Base-by-base conservation (phyloP, 1,140 invertebrate genomes). In the Eupeodes corollae region DNA sequence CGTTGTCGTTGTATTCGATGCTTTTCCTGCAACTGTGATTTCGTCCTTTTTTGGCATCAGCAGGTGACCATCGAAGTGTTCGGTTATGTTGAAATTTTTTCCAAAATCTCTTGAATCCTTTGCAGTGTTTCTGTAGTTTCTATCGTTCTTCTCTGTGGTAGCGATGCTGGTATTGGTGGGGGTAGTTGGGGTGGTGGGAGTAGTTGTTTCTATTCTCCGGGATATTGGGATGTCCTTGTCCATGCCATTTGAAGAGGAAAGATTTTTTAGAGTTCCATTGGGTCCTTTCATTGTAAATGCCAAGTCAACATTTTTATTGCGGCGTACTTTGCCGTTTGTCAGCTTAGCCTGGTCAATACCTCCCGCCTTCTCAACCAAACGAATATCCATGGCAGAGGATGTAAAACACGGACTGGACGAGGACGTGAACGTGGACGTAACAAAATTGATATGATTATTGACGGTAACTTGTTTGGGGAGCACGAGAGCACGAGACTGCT, bases 281-380 rank as follows among this genome's bases (percentile, higher is more conserved):
- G 12, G 14, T 42, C 40, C 15, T 13, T 18, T 13, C 48, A 68
- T 52, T 46, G 63, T 61, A 45, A 63, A 69, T 42, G 67, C 67
- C 51, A 69, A 53, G 51, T 70, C 68, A 26, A 70, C 69, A 53
- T 69, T 69, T 54, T 62, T 69, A 60, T 70, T 70, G 46, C 67
- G 62, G 42, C 60, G 57, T 19, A 69, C 52, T 65, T 68, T 18
- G 15, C 11, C 13, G 37, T 8, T 38, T 19, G 44, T 12, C n/a
- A 13, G 14, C 9, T 43, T 26, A 19, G 31, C 34, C n/a, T 30
- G 13, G 5, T 35, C n/a, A 6, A 38, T 38, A 16, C 35, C 46
- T 21, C 32, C 42, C 38, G 42, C 26, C 26, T 19, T 32, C 8
- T 15, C 11, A 12, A 33, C 30, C 40, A 46, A 46, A 46, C 30